Evolutionary conservation across 2,797 vertebrate genomes (phyloP).

Genomic region (Chloroceryle amazona): DNA sequence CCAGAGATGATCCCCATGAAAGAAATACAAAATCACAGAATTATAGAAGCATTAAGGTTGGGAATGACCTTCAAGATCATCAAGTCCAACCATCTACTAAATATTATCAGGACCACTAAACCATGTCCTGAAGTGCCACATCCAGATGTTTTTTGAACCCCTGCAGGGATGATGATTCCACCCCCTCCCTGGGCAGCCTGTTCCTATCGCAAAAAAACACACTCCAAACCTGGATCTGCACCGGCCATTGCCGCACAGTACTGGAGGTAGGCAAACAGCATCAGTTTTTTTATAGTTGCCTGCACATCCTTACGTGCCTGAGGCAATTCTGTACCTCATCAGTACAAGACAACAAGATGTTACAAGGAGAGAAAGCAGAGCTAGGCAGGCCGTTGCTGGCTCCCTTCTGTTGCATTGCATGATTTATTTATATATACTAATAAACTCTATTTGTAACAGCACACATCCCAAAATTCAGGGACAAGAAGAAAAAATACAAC

Average conservation of each 20-base stretch:
- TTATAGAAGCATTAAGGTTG: too few relatives aligned
- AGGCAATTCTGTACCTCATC: neutral
- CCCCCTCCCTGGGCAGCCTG: too few relatives aligned
- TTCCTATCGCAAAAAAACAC: too few relatives aligned
- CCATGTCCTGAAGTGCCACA: too few relatives aligned
- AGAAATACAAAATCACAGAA: neutral
- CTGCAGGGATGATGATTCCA: too few relatives aligned
- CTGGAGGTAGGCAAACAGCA: neutral
- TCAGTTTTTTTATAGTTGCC: neutral
- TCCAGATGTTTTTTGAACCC: too few relatives aligned
- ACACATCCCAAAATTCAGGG: neutral
- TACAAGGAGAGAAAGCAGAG: neutral
- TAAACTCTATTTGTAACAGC: neutral
- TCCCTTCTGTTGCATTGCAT: neutral
- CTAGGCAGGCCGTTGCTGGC: neutral
- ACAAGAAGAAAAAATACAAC: neutral
- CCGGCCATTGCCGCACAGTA: too few relatives aligned
- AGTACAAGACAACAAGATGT: neutral
- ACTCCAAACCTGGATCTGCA: neutral
- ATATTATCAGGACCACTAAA: too few relatives aligned
- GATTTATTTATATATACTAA: neutral
- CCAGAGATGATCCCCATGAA: neutral
- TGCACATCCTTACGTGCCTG: accelerated
- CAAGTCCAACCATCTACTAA: too few relatives aligned
- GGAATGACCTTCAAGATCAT: too few relatives aligned